Percentiles rank a stretch among this genome's conserved stretches.
Conservation (phyloP, 2,797 vertebrate species). For the Rhinatrema bivittatum region DNA sequence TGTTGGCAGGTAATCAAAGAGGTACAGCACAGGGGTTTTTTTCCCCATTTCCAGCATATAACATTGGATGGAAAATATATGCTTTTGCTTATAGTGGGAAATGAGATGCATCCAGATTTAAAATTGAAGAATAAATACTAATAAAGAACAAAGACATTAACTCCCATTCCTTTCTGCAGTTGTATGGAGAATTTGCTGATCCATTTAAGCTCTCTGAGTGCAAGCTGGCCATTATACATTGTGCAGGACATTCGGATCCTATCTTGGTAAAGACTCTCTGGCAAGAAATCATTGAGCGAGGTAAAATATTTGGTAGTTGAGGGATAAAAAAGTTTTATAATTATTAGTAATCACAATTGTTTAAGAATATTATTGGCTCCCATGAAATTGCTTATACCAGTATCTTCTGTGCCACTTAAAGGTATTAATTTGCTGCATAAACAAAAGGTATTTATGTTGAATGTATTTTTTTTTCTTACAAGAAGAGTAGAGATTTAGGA, state of each 20-base stretch:
- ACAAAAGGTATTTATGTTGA: too few species aligned
- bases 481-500: too few species aligned
- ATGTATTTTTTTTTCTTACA: too few species aligned
- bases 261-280: conserved; percentile 92
- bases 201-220: conserved; percentile 91
- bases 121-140: too few species aligned
- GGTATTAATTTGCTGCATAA: too few species aligned
- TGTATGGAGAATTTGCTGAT: conserved; percentile 94
- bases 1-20: too few species aligned
- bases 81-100: too few species aligned
- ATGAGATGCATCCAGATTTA: too few species aligned
- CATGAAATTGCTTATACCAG: neutral
- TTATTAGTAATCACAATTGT: neutral
- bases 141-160: neutral
- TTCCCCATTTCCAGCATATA: too few species aligned
- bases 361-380: neutral
- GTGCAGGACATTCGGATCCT: conserved; percentile 87
- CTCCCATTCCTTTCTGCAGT: conserved; percentile 55
- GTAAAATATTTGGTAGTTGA: conserved; percentile 38
- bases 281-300: conserved; percentile 96
- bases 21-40: too few species aligned
- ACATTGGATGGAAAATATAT: too few species aligned
- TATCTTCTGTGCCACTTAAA: neutral
- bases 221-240: conserved; percentile 95
- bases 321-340: neutral